Conservation (phyloP, 2,113 vertebrate species). For the Nanger granti region DNA sequence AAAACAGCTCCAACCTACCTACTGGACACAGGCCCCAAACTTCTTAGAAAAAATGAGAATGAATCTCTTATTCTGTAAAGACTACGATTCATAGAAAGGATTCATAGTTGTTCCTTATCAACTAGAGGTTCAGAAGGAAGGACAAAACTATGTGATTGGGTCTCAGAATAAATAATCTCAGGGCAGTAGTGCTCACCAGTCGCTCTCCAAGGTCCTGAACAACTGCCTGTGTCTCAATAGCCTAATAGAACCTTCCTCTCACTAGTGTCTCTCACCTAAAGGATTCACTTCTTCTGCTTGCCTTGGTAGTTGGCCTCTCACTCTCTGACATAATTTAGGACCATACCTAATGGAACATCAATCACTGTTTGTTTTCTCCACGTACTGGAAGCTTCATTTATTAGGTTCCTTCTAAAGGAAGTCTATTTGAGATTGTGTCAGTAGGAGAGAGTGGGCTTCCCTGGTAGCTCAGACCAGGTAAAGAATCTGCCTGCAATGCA, state of each 20-base stretch:
- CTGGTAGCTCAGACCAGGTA: neutral
- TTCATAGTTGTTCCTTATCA: neutral
- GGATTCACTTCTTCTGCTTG: neutral
- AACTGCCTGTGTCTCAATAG: neutral
- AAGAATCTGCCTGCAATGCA: neutral
- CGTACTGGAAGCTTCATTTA: constrained; percentile 15
- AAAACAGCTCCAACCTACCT: neutral
- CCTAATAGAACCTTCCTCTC: neutral
- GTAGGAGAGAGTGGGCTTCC: neutral
- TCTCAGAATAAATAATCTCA: neutral
- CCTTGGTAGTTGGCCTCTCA: neutral
- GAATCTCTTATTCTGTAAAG: neutral
- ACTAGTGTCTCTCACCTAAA: neutral
- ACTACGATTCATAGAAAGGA: neutral
- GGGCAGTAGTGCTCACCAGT: neutral
- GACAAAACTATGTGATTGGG: neutral
- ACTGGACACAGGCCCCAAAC: neutral
- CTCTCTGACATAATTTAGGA: neutral
- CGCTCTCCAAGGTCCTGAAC: constrained; percentile 68
- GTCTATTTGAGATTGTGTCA: neutral
- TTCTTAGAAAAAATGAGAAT: neutral
- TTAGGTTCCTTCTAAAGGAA: constrained; percentile 16
- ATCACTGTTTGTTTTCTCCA: neutral
- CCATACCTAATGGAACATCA: neutral
- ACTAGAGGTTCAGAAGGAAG: neutral